Percentiles rank a stretch among this genome's conserved stretches.
Conservation (phyloP, 2,888 invertebrate genomes). For the Clitarchus hookeri region DNA sequence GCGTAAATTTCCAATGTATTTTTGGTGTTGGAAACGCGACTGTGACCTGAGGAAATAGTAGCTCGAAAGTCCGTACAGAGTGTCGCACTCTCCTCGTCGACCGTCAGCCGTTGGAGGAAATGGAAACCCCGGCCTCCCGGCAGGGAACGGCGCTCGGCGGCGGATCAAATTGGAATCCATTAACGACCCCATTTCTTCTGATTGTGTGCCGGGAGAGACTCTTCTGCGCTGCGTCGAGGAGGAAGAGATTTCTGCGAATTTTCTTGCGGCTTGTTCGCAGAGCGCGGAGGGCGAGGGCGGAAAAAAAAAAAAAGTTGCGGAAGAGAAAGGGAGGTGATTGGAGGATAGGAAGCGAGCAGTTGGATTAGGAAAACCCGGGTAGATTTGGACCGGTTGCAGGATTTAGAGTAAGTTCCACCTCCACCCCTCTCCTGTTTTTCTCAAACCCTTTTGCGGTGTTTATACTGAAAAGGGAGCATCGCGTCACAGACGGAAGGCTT, state of each 20-base stretch:
- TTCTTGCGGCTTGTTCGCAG: background rate
- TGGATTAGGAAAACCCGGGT: conserved; percentile 9
- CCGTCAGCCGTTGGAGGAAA: too few species aligned
- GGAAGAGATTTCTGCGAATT: conserved; percentile 2
- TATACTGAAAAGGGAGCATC: background rate
- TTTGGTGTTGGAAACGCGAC: too few species aligned
- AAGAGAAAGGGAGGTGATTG: background rate
- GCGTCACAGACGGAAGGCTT: background rate
- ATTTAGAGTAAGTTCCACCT: background rate
- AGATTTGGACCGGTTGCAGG: background rate
- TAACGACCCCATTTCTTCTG: conserved; percentile 9
- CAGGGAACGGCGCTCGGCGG: background rate
- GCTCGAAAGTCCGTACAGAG: too few species aligned
- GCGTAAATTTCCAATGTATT: too few species aligned
- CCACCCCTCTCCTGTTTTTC: too few species aligned
- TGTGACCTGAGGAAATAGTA: too few species aligned
- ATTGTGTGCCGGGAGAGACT: background rate
- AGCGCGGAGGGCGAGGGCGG: background rate
- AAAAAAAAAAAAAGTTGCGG: background rate
- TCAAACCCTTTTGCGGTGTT: background rate
- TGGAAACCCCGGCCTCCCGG: too few species aligned
- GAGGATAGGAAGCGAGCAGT: background rate
- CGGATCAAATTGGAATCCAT: background rate
- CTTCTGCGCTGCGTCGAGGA: background rate
- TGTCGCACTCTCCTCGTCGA: too few species aligned